Evolutionary conservation across 2,113 vertebrate genomes (phyloP).

Genomic region (Morone chrysops): DNA sequence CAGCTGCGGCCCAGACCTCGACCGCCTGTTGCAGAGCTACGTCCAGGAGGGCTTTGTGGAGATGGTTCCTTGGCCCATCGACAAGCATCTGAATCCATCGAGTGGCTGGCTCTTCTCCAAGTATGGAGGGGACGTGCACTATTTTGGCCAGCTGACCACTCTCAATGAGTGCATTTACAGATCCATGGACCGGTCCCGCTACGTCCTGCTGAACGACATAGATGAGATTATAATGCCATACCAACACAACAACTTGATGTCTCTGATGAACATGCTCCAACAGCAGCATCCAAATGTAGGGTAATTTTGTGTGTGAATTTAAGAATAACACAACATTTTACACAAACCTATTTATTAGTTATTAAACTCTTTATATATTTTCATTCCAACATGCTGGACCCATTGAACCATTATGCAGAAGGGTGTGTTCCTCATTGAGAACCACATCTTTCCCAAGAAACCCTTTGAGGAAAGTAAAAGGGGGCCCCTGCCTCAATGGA

Average conservation of each 20-base stretch:
- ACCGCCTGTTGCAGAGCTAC: conserved; percentile 82
- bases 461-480: conserved; percentile 59
- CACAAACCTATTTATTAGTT: no score
- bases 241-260: conserved; percentile 72
- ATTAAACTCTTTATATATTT: no score
- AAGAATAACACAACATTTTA: no score
- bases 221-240: conserved; percentile 86
- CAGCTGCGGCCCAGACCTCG: conserved; percentile 81
- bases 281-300: conserved; percentile 66
- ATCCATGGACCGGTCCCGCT: conserved; percentile 78
- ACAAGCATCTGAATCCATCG: conserved; percentile 79
- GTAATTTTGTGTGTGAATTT: no score
- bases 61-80: conserved; percentile 85
- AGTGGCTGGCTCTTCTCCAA: conserved; percentile 56
- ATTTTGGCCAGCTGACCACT: conserved; percentile 79
- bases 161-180: conserved; percentile 83
- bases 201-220: conserved; percentile 83
- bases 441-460: conserved; percentile 80
- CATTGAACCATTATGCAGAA: conserved; percentile 14
- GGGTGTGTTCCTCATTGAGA: conserved; percentile 82
- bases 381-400: not conserved
- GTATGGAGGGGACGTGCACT: conserved; percentile 76
- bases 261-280: conserved; percentile 77
- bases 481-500: conserved; percentile 74
- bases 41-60: conserved; percentile 80